phyloP scores from a whole-genome alignment of 2,797 vertebrate species.

The Bradypodion pumilum region DNA sequence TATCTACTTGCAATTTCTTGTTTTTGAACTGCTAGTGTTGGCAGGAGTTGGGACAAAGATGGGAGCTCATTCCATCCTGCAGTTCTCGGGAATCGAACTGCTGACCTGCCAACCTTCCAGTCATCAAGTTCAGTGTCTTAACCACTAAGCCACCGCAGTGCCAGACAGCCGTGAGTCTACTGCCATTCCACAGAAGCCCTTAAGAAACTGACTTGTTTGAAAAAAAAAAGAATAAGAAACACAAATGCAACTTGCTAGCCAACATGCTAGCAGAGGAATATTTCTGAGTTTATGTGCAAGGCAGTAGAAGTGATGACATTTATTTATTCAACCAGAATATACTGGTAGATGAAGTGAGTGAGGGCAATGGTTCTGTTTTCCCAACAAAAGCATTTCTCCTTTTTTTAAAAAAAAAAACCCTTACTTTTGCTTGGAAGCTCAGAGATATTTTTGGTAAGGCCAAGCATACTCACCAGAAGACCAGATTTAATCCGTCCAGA shows the following conservation, averaged over 20 bases:
- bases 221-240: neutral
- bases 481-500: neutral
- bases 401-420: neutral
- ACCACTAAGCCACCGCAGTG: no score
- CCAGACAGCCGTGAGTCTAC: no score
- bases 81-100: no score
- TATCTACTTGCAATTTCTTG: no score
- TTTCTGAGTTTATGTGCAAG: neutral
- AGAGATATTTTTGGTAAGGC: neutral
- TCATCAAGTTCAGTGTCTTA: no score
- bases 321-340: conserved; percentile 59
- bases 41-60: no score
- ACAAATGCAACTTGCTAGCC: neutral
- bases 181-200: neutral
- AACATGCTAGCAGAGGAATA: neutral
- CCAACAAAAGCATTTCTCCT: neutral
- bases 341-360: conserved; percentile 87
- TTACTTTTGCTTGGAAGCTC: neutral
- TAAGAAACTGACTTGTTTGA: neutral
- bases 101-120: no score
- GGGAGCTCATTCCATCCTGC: no score
- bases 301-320: neutral
- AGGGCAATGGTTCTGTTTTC: no score
- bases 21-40: no score
- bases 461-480: neutral